Percentiles rank a stretch among this genome's conserved stretches.
phyloP scores from a whole-genome alignment of 2,888 invertebrate species.

The Acronicta psi region DNA sequence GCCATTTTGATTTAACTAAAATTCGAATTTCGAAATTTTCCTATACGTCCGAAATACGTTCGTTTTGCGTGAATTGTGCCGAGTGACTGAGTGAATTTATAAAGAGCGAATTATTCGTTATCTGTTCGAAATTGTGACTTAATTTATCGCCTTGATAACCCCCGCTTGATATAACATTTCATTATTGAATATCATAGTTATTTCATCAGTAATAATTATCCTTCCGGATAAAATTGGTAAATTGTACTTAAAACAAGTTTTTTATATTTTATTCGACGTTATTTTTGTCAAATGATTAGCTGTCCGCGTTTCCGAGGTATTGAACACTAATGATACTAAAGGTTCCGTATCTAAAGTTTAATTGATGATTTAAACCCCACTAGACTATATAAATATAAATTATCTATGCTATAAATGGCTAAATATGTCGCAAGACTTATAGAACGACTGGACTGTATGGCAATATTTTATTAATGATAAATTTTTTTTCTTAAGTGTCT shows the following conservation, averaged over 20 bases:
- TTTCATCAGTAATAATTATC: slow-evolving; percentile 37
- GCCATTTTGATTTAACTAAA: slow-evolving; percentile 70
- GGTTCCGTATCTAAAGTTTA: slow-evolving; percentile 6
- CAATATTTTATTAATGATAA: no score
- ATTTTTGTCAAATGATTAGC: no score
- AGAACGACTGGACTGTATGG: no score
- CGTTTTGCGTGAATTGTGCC: slow-evolving; percentile 56
- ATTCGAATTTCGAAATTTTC: slow-evolving; percentile 24
- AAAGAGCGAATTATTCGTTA: slow-evolving; percentile 51
- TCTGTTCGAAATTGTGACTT: slow-evolving; percentile 49
- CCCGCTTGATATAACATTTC: slow-evolving; percentile 24
- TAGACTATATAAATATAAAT: no score
- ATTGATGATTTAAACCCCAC: neutral
- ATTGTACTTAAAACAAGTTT: no score
- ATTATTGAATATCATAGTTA: slow-evolving; percentile 32
- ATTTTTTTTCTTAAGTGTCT: no score
- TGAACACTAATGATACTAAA: slow-evolving; percentile 32
- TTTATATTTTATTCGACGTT: no score
- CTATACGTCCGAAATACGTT: slow-evolving; percentile 37
- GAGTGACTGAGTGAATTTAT: slow-evolving; percentile 45
- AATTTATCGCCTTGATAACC: slow-evolving; percentile 51
- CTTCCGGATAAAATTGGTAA: slow-evolving; percentile 16
- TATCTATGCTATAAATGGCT: no score
- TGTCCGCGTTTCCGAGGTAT: neutral
- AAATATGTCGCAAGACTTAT: no score